Percentiles rank a stretch among this genome's conserved stretches.
Conservation (phyloP, 2,113 vertebrate genomes). For the Melospiza georgiana region DNA sequence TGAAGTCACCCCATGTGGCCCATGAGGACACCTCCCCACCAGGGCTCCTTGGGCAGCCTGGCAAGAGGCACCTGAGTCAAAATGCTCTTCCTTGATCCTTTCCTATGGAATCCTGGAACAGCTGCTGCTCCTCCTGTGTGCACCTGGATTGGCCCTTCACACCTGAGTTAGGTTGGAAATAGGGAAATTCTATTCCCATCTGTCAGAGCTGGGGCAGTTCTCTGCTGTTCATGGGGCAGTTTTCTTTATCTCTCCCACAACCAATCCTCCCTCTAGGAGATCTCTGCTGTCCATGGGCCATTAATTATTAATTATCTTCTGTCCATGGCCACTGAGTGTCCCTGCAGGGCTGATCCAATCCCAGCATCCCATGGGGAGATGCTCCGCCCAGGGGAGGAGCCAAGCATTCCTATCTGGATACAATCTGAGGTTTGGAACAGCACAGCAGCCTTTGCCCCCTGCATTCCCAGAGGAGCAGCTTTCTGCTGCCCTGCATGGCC, state of each 20-base stretch:
- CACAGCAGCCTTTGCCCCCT: no score
- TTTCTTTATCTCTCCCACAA: neutral
- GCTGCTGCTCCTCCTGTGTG: neutral
- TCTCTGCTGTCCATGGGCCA: neutral
- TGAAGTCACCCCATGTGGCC: neutral
- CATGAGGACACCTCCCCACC: fast-evolving
- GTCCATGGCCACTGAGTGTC: no score
- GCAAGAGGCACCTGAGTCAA: neutral
- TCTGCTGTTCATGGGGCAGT: neutral
- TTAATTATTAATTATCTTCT: no score
- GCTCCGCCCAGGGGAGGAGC: no score
- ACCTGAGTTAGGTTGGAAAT: neutral
- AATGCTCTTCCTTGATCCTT: neutral
- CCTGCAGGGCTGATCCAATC: neutral
- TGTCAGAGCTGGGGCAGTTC: neutral
- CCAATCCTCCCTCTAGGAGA: neutral
- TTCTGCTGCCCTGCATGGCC: no score
- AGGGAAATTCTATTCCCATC: neutral
- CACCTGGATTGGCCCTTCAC: neutral
- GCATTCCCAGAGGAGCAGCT: no score
- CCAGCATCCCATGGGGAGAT: no score
- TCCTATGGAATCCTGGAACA: neutral
- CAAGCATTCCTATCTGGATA: no score
- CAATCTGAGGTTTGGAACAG: no score
- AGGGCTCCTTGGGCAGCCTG: neutral